Percentiles rank a stretch among this genome's conserved stretches.
These are phyloP conservation scores for Pediacus dermestoides DNA, from an alignment of 2,888 invertebrate species.

Conservation along the genomic window DNA sequence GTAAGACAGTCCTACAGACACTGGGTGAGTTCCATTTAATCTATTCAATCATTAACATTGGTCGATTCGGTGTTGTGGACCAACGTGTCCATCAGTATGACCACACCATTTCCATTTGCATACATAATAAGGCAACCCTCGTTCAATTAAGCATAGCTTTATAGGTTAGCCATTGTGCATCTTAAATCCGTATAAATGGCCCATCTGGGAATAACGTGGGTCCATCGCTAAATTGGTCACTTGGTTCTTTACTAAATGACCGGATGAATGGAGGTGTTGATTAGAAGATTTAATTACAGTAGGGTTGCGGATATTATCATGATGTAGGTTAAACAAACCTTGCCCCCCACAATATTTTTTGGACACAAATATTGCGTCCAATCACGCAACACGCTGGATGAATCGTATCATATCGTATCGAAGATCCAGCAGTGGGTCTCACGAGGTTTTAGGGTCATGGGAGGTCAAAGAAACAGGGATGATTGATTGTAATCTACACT, in stretches of 20 bases:
- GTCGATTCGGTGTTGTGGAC: background rate
- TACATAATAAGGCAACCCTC: constrained; percentile 46
- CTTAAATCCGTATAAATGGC: constrained; percentile 51
- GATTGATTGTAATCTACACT: constrained; percentile 21
- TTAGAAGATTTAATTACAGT: constrained; percentile 49
- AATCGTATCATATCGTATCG: too few relatives aligned
- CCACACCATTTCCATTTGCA: constrained; percentile 47
- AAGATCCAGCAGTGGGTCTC: too few relatives aligned
- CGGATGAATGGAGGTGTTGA: constrained; percentile 49
- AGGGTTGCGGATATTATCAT: constrained; percentile 33
- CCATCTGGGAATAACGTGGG: constrained; percentile 44
- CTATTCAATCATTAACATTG: constrained; percentile 32
- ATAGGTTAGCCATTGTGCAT: constrained; percentile 42
- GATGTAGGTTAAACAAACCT: too few relatives aligned
- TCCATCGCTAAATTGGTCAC: constrained; percentile 36
- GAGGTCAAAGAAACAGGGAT: constrained; percentile 16
- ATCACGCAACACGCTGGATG: too few relatives aligned
- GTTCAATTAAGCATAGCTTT: constrained; percentile 46
- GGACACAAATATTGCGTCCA: too few relatives aligned
- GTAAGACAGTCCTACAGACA: too few relatives aligned
- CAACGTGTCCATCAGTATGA: constrained; percentile 41
- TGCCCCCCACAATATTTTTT: too few relatives aligned
- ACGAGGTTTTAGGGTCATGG: constrained; percentile 10
- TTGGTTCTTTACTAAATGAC: constrained; percentile 40
- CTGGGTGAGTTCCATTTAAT: constrained; percentile 21